Evolutionary conservation across 2,113 vertebrate species (phyloP), one percentile per base, ranked within the genome.

Genomic region (Symphodus melops): DNA sequence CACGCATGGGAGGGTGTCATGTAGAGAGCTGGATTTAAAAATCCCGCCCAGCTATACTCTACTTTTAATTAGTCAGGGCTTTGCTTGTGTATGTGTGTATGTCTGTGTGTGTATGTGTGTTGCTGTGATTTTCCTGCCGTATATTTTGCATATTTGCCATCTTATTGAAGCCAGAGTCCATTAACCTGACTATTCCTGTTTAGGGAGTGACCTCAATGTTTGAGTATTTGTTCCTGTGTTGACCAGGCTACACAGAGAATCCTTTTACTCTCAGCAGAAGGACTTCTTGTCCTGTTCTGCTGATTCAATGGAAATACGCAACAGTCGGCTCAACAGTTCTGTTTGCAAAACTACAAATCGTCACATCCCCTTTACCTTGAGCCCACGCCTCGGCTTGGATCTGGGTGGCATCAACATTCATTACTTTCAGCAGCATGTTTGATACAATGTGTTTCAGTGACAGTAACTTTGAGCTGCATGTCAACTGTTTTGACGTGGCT

Each of bases 141-240:
- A 64, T 69, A 78, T 68, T 67, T 72, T 12, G 49, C 64, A 77
- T 77, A 70, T 87, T 87, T 86, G 67, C 72, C 58, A 53, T 86
- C 72, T 68, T 14, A 55, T 72, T 77, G 51, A 80, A 74, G 66
- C 75, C 77, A 82, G 63, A 62, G 68, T 72, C 86, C 64, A 83
- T 88, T 83, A 90, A 85, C 78, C 58, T 6, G 23, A 82, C 77
- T 84, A 72, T 87, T 90, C 87, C 87, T 86, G 87, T 68, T 87
- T 77, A 71, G 23, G 63, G 63, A 81, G 69, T 83, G 65, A 86
- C 83, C 89, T 90, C 87, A 89, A 75, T 89, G 86, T 88, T 89
- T 91, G 86, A 74, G 62, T 82, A 78, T 88, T 85, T 81, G 82
- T 82, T 87, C 72, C 87, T 83, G 86, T 75, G 87, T 72, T 65